Evolutionary conservation across 2,888 invertebrate species (phyloP).

Genomic region (Omphaloscelis lunosa): DNA sequence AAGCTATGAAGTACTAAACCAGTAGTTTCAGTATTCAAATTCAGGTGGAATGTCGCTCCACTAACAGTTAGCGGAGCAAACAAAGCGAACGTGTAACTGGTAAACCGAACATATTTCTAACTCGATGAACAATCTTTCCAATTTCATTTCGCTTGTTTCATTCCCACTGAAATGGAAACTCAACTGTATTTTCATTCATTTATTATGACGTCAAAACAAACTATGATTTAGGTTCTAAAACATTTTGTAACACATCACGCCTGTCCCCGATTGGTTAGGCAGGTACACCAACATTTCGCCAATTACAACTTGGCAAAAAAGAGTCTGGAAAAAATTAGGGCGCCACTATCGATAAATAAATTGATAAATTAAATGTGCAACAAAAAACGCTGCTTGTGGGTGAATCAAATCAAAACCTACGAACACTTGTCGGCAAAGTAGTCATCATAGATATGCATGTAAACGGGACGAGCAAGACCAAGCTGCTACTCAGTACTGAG

Average conservation of each 20-base stretch:
- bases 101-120: constrained; percentile 71
- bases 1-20: constrained; percentile 29
- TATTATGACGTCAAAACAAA: constrained; percentile 44
- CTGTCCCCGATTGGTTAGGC: neutral
- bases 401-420: no score
- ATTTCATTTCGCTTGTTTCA: constrained; percentile 67
- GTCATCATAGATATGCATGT: no score
- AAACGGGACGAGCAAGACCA: neutral
- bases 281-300: neutral
- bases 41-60: constrained; percentile 46
- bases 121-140: constrained; percentile 74
- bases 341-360: no score
- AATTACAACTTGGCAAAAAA: neutral
- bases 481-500: neutral
- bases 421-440: no score
- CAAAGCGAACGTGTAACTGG: constrained; percentile 70
- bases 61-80: constrained; percentile 68
- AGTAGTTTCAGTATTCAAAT: constrained; percentile 28
- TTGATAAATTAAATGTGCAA: no score
- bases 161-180: constrained; percentile 54
- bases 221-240: constrained; percentile 35
- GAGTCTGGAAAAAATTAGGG: no score
- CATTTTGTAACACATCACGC: constrained; percentile 17
- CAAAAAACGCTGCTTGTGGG: no score
- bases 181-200: constrained; percentile 57